phyloP scores from a whole-genome alignment of 2,797 vertebrate species.

The Danionella dracula region DNA sequence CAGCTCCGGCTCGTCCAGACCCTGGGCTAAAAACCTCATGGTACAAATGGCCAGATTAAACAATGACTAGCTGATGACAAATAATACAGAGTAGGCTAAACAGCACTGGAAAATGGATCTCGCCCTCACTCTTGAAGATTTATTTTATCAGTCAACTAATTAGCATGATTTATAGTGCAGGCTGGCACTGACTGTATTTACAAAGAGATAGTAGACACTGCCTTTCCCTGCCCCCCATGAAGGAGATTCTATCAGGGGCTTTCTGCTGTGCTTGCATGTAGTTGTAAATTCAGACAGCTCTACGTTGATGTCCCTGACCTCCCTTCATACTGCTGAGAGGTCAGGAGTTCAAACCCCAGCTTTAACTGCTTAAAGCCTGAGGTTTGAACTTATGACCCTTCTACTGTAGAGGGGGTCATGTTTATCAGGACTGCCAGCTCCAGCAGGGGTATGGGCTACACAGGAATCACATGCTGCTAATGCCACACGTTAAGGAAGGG shows the following conservation, averaged over 20 bases:
- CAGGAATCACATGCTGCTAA: constrained; percentile 47
- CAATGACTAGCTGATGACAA: constrained; percentile 69
- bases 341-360: constrained; percentile 73
- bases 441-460: constrained; percentile 23
- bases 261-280: constrained; percentile 77
- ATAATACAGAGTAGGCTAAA: constrained; percentile 68
- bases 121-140: constrained; percentile 70
- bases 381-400: constrained; percentile 73
- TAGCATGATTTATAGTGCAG: constrained; percentile 78
- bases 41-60: constrained; percentile 75
- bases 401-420: constrained; percentile 65
- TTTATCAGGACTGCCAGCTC: constrained; percentile 59
- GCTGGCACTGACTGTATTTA: constrained; percentile 75
- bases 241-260: constrained; percentile 81
- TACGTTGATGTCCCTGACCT: constrained; percentile 65
- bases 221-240: constrained; percentile 59
- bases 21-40: constrained; percentile 48
- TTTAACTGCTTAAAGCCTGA: constrained; percentile 72
- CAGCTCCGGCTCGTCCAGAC: constrained; percentile 53
- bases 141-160: constrained; percentile 81
- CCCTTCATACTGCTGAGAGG: constrained; percentile 51
- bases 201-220: constrained; percentile 70
- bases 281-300: constrained; percentile 76
- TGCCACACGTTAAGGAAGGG: constrained; percentile 12
- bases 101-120: constrained; percentile 64